These are phyloP conservation scores for Brachypteracias leptosomus DNA, from an alignment of 2,113 vertebrate genomes.

Conservation along the genomic window DNA sequence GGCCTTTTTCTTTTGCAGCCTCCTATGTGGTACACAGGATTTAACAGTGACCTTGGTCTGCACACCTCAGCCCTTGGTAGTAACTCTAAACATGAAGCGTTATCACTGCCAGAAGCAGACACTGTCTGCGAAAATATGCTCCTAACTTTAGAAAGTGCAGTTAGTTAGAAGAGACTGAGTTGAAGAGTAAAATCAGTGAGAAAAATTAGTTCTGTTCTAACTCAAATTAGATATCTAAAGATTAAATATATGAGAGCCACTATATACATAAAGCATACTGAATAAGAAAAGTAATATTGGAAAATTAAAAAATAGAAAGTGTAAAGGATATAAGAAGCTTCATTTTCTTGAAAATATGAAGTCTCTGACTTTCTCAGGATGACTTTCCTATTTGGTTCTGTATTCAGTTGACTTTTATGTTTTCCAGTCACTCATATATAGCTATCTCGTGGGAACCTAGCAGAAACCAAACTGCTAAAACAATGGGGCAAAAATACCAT, in stretches of 20 bases:
- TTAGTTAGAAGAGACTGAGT: too few species aligned
- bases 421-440: not conserved
- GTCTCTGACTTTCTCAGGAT: not conserved
- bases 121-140: too few species aligned
- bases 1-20: too few species aligned
- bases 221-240: not conserved
- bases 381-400: not conserved
- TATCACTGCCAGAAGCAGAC: too few species aligned
- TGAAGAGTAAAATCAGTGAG: too few species aligned
- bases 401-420: not conserved
- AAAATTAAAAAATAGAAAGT: not conserved
- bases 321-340: not conserved
- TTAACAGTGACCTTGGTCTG: too few species aligned
- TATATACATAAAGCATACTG: not conserved
- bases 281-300: not conserved
- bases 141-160: too few species aligned
- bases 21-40: too few species aligned
- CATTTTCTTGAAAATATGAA: not conserved
- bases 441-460: not conserved
- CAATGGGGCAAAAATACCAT: not conserved
- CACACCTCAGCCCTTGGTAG: too few species aligned
- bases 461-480: not conserved
- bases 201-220: too few species aligned
- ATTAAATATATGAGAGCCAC: not conserved
- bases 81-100: too few species aligned